Conservation (phyloP, 2,113 vertebrate genomes). For the Coryphaenoides rupestris region DNA sequence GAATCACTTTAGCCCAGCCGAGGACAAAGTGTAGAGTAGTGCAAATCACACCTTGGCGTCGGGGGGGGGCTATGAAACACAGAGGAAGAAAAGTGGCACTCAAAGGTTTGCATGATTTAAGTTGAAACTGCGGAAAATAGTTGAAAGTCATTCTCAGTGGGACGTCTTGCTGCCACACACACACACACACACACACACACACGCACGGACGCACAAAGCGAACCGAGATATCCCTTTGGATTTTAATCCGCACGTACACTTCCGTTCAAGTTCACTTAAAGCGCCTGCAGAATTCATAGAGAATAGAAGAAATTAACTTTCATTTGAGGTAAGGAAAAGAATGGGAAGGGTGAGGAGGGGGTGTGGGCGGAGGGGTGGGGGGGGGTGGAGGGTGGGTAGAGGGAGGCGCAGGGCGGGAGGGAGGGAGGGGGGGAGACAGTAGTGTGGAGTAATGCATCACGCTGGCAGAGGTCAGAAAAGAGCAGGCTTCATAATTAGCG, state of each 20-base stretch:
- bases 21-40: conserved; percentile 26
- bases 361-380: conserved; percentile 10
- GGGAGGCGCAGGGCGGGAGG: neutral
- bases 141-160: no score
- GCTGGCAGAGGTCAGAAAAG: conserved; percentile 68
- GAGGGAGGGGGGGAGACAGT: conserved; percentile 33
- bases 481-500: conserved; percentile 70
- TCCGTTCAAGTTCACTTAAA: no score
- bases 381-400: neutral
- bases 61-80: no score
- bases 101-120: no score
- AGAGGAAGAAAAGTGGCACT: no score
- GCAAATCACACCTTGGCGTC: neutral
- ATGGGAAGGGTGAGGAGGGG: conserved; percentile 4
- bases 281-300: neutral
- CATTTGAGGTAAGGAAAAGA: conserved; percentile 23
- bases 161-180: neutral
- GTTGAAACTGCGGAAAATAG: no score
- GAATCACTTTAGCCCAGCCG: conserved; percentile 49
- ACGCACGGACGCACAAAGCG: neutral
- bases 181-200: neutral
- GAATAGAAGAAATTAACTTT: conserved; percentile 40
- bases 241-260: no score
- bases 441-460: conserved; percentile 60
- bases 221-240: neutral